Evolutionary conservation across 2,113 vertebrate species (phyloP), one percentile per base, ranked within the genome.

Genomic region (Lasiurus cinereus): DNA sequence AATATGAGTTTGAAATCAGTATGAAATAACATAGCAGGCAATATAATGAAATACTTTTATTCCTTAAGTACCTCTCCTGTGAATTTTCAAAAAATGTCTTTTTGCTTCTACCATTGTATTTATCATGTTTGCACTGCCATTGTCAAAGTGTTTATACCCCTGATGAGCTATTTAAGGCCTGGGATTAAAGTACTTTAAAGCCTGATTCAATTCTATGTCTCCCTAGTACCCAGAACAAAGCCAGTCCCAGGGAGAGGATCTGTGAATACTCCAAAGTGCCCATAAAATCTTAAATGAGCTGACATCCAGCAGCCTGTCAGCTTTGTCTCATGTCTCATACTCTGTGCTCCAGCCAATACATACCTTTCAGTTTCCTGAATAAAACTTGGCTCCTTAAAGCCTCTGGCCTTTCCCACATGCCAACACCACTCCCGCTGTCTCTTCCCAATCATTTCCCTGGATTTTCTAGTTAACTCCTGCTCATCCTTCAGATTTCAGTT

Each of bases 1-100:
- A 92, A 82, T 88, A 46, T 64, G 48, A 91, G 73, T 82, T 93
- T 96, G 13, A 36, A 94, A 82, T 39, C 21, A 85, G 86, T 67
- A 83, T 67, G 76, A 92, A 89, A 83, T 90, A 92, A 91, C 27
- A 69, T 80, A 31, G 91, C 95, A 95, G 69, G 18, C 22, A 83
- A 29, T 86, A 64, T 72, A 36, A 94, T 31, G 15, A 83, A 73
- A 93, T 54, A 64, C 74, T 93, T 91, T 85, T 36, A 62, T 74
- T 85, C 62, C 10, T 79, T 79, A 88, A 82, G 73, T 91, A 43
- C 19, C 27, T 56, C 31, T 72, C 36, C 70, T 83, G 6, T 50
- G 46, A 94, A 91, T 89, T 91, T 24, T 69, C 83, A 83, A 52
- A 66, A 91, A 86, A 82, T 72, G 12, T 69, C 50, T 87, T 83